Evolutionary conservation across 2,797 vertebrate species (phyloP).

Genomic region (Merluccius polli): DNA sequence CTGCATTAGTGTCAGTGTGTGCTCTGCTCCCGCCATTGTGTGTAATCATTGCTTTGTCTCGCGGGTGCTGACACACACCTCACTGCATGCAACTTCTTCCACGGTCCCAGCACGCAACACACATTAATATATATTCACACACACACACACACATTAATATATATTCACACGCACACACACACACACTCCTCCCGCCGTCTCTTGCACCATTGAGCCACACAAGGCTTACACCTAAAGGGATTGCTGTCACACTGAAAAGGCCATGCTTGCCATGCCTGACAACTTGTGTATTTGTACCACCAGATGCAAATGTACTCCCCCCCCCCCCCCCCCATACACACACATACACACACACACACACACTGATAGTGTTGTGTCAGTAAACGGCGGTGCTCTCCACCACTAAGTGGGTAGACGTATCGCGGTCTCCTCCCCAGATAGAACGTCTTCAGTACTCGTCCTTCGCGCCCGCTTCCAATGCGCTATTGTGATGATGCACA

Average conservation of each 20-base stretch:
- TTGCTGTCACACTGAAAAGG: constrained; percentile 72
- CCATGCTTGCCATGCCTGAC: constrained; percentile 72
- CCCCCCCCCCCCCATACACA: neutral
- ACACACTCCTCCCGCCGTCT: constrained; percentile 45
- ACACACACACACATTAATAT: neutral
- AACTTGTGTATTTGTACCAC: constrained; percentile 70
- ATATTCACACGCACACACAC: neutral
- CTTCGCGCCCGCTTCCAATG: constrained; percentile 63
- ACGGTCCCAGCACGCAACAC: constrained; percentile 41
- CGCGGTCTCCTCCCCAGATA: constrained; percentile 46
- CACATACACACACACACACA: no score
- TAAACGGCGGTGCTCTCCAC: constrained; percentile 66
- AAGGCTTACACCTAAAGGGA: constrained; percentile 70
- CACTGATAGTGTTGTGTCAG: constrained; percentile 69
- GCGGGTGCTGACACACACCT: constrained; percentile 71
- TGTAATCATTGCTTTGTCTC: constrained; percentile 73
- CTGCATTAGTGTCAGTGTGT: constrained; percentile 70
- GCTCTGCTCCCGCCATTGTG: constrained; percentile 65
- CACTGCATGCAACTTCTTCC: constrained; percentile 69
- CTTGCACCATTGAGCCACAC: constrained; percentile 64
- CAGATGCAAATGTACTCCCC: constrained; percentile 62
- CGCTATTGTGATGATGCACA: constrained; percentile 45
- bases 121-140: neutral
- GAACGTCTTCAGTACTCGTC: constrained; percentile 56
- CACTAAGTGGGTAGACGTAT: constrained; percentile 59